Conservation (phyloP, 2,888 invertebrate genomes). For the Philonicus albiceps region DNA sequence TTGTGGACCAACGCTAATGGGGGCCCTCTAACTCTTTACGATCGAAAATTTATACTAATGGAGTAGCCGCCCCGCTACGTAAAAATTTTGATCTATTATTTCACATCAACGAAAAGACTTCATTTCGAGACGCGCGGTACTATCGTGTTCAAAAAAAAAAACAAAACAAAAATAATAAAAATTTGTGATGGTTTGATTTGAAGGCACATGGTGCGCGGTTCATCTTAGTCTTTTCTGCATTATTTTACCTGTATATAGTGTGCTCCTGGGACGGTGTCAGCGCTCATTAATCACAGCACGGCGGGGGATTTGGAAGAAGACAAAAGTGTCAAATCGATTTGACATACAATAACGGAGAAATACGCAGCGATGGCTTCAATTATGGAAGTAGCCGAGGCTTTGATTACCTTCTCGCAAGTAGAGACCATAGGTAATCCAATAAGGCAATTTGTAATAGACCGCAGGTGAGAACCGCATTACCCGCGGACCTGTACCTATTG, state of each 20-base stretch:
- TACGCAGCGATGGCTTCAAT: slow-evolving; percentile 13
- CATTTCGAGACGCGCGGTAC: not conserved
- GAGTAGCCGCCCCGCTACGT: slow-evolving; percentile 17
- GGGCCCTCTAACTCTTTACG: not conserved
- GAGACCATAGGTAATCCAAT: slow-evolving; percentile 30
- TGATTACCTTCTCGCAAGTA: slow-evolving; percentile 14
- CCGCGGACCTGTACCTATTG: not conserved
- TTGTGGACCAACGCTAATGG: slow-evolving; percentile 13
- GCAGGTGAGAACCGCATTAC: slow-evolving; percentile 31
- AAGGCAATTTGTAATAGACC: slow-evolving; percentile 38
- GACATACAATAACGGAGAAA: slow-evolving; percentile 36
- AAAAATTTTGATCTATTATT: slow-evolving; percentile 27
- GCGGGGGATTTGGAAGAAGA: slow-evolving; percentile 40
- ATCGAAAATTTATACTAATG: slow-evolving; percentile 21
- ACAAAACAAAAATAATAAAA: not conserved
- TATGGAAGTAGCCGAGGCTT: slow-evolving; percentile 20
- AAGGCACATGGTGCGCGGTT: not conserved
- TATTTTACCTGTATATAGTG: slow-evolving; percentile 16
- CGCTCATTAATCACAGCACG: slow-evolving; percentile 41
- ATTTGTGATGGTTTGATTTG: not conserved
- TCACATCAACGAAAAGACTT: slow-evolving; percentile 36
- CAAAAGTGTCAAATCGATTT: slow-evolving; percentile 45
- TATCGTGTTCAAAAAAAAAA: slow-evolving; percentile 1
- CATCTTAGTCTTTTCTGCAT: not conserved
- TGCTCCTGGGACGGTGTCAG: slow-evolving; percentile 4